These are phyloP conservation scores for Poeciliopsis presidionis DNA, from an alignment of 2,797 vertebrate species.

Conservation along the genomic window DNA sequence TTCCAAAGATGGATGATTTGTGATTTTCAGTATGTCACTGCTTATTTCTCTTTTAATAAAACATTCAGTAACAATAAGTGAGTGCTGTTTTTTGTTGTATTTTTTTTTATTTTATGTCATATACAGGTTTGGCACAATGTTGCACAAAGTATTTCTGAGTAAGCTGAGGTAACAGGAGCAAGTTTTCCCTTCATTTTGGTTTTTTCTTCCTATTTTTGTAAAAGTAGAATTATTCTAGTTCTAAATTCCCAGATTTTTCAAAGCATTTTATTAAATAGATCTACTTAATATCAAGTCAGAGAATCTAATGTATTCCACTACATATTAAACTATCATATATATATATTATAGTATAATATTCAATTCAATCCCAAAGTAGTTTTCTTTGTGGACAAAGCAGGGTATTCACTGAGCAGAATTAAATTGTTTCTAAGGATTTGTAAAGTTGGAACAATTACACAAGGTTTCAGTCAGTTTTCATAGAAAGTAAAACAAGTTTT, in stretches of 20 bases:
- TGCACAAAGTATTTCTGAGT: not conserved
- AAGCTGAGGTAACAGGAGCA: not conserved
- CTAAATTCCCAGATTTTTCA: not conserved
- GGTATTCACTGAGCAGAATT: not conserved
- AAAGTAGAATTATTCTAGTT: not conserved
- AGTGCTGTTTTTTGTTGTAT: not conserved
- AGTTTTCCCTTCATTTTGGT: not conserved
- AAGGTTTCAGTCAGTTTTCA: not conserved
- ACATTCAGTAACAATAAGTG: conserved; percentile 32
- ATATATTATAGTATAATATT: not conserved
- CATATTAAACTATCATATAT: not conserved
- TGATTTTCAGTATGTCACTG: conserved; percentile 57
- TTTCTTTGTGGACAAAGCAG: not conserved
- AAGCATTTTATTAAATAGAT: not conserved
- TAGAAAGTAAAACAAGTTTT: not conserved
- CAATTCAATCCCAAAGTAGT: not conserved
- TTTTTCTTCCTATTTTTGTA: not conserved
- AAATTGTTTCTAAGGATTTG: not conserved
- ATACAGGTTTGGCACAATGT: not conserved
- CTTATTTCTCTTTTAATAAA: conserved; percentile 79
- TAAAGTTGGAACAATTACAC: not conserved
- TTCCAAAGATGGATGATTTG: conserved; percentile 60
- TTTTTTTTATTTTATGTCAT: not conserved
- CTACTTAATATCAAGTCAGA: not conserved
- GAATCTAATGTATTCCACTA: not conserved